phyloP scores from a whole-genome alignment of 1,140 invertebrate species.

The Plutomurus gul region DNA sequence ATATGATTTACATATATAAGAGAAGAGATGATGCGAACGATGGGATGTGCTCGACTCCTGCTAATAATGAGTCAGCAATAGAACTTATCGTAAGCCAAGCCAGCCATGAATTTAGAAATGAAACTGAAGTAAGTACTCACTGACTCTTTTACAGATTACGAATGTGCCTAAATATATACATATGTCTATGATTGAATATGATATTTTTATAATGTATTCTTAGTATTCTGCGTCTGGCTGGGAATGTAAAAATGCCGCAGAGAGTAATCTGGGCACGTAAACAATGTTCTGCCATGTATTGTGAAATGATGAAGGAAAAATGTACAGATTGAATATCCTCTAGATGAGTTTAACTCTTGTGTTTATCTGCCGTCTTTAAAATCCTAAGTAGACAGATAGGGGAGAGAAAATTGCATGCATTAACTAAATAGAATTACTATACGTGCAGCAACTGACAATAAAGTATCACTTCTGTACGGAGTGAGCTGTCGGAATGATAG shows the following conservation, averaged over 20 bases:
- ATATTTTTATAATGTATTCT: too few species aligned
- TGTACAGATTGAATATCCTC: not conserved
- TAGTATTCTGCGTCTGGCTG: too few species aligned
- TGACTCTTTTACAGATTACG: too few species aligned
- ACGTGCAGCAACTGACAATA: not conserved
- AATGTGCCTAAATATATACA: too few species aligned
- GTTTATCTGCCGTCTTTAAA: not conserved
- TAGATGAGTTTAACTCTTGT: not conserved
- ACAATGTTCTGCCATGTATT: not conserved
- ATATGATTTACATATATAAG: too few species aligned
- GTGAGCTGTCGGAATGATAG: not conserved
- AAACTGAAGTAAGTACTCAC: not conserved
- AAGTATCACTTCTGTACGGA: not conserved
- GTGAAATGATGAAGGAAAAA: not conserved
- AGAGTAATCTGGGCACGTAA: not conserved
- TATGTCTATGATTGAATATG: too few species aligned
- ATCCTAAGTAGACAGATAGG: not conserved
- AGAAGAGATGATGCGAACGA: not conserved
- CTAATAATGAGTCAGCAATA: conserved; percentile 18
- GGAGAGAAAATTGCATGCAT: not conserved
- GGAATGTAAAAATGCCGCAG: not conserved
- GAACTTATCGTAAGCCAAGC: not conserved
- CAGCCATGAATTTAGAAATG: not conserved
- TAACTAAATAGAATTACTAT: not conserved
- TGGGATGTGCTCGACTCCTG: not conserved